A percentile compares a stretch with the other conserved stretches of the same genome.
These are phyloP conservation scores for Brachynemurus nebulosus DNA, from an alignment of 2,888 invertebrate species.

Conservation along the genomic window DNA sequence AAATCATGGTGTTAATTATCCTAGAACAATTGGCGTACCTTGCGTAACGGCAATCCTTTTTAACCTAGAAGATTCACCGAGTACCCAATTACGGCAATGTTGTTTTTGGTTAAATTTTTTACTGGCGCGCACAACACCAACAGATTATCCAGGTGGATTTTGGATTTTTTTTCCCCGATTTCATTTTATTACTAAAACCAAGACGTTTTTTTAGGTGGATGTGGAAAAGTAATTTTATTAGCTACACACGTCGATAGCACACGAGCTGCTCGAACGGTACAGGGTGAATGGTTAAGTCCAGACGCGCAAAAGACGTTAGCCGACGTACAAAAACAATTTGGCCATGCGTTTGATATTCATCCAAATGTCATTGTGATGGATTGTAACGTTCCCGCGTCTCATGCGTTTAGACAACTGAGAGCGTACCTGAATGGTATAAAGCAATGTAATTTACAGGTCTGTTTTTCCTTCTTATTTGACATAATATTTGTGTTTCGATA, in stretches of 20 bases:
- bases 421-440: conserved; percentile 37
- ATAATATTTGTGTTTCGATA: no score
- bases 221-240: conserved; percentile 46
- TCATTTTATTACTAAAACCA: neutral
- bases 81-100: conserved; percentile 50
- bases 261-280: conserved; percentile 35
- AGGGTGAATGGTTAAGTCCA: conserved; percentile 42
- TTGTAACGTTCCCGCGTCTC: conserved; percentile 44
- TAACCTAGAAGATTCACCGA: conserved; percentile 49
- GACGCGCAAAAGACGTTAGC: conserved; percentile 38
- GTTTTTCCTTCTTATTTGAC: neutral
- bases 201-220: conserved; percentile 33
- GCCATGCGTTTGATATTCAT: conserved; percentile 42
- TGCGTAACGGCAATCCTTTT: conserved; percentile 43
- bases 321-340: conserved; percentile 33
- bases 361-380: conserved; percentile 44
- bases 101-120: conserved; percentile 65
- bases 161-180: neutral
- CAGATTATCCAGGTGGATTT: conserved; percentile 11
- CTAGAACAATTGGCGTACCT: conserved; percentile 23
- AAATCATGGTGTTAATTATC: neutral
- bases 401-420: conserved; percentile 45
- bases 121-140: conserved; percentile 35
- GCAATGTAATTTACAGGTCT: conserved; percentile 36
- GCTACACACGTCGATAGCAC: conserved; percentile 48